Evolutionary conservation across 2,113 vertebrate genomes (phyloP).

Genomic region (Sus scrofa): T2T-Sscrofa CM000820.6:102775001-102775500

Average conservation of each 20-base stretch:
- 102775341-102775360: background rate
- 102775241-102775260: background rate
- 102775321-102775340: background rate
- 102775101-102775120: background rate
- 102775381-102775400: background rate
- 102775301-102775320: background rate
- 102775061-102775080: background rate
- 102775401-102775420: background rate
- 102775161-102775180: background rate
- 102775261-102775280: background rate
- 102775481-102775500: too few species aligned
- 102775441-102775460: background rate
- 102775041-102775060: background rate
- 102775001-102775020: background rate
- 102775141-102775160: background rate
- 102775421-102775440: background rate
- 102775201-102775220: background rate
- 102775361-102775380: background rate
- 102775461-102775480: too few species aligned
- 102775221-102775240: background rate
- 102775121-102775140: background rate
- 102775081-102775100: background rate
- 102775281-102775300: background rate
- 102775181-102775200: background rate
- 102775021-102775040: background rate